These are phyloP conservation scores for Nephrocerus scutellatus DNA, from an alignment of 2,888 invertebrate genomes.

Conservation along the genomic window DNA sequence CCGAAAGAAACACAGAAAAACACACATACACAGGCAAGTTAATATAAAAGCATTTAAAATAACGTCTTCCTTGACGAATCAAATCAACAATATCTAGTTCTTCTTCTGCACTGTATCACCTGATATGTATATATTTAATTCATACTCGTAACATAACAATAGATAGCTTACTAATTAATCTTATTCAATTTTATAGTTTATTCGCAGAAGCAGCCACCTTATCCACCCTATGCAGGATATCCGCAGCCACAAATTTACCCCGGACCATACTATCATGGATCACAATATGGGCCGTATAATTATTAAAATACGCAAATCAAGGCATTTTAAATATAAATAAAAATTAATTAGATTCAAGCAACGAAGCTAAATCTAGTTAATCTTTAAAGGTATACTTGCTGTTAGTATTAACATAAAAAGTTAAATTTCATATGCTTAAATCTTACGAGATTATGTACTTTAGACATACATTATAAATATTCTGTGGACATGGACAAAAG, in stretches of 20 bases:
- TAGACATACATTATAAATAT: constrained; percentile 10
- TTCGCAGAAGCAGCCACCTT: constrained; percentile 87
- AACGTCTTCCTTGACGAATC: too few species aligned
- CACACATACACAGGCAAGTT: too few species aligned
- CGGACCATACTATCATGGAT: constrained; percentile 84
- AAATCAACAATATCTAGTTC: too few species aligned
- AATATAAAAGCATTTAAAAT: too few species aligned
- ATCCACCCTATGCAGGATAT: constrained; percentile 75
- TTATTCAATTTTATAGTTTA: constrained; percentile 60
- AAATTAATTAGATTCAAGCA: constrained; percentile 6
- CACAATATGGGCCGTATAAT: constrained; percentile 89
- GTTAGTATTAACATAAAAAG: too few species aligned
- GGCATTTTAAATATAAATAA: not conserved
- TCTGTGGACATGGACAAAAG: constrained; percentile 18
- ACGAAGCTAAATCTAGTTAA: constrained; percentile 15
- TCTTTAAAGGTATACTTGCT: constrained; percentile 8
- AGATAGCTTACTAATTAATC: constrained; percentile 5
- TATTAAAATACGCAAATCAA: constrained; percentile 56
- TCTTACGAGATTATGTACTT: constrained; percentile 11
- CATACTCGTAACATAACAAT: not conserved
- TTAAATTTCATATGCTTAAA: constrained; percentile 1
- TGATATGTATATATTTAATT: too few species aligned
- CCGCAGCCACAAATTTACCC: constrained; percentile 76
- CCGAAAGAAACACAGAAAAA: too few species aligned
- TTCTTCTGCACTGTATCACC: too few species aligned